Evolutionary conservation across 2,113 vertebrate species (phyloP).

Genomic region (Monarcha castaneiventris): DNA sequence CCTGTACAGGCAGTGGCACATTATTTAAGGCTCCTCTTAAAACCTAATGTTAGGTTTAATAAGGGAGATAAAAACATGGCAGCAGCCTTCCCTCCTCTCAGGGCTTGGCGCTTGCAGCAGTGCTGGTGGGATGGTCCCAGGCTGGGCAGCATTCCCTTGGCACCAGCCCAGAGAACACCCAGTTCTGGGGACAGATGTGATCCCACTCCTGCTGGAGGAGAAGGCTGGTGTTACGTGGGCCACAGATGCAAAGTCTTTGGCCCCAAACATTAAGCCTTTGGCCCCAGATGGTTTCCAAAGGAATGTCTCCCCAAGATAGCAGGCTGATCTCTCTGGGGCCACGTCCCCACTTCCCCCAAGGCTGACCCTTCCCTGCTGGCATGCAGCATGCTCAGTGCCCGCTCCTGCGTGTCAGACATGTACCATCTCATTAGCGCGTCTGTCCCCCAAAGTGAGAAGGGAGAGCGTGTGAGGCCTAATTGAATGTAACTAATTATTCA

Average conservation of each 20-base stretch:
- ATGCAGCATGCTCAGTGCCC: background rate
- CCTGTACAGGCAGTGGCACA: background rate
- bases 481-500: slow-evolving; percentile 82
- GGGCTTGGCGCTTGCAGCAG: accelerated
- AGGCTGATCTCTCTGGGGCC: background rate
- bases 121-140: background rate
- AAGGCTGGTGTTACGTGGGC: too few relatives aligned
- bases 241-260: background rate
- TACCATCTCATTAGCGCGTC: slow-evolving; percentile 56
- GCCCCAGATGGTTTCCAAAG: background rate
- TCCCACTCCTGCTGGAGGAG: accelerated
- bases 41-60: slow-evolving; percentile 55
- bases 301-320: too few relatives aligned
- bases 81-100: background rate
- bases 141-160: background rate
- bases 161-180: background rate
- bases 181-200: background rate
- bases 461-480: slow-evolving; percentile 61
- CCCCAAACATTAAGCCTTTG: background rate
- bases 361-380: background rate
- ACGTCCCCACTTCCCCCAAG: accelerated
- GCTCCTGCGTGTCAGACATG: background rate
- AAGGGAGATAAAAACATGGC: slow-evolving; percentile 26
- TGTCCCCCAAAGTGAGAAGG: slow-evolving; percentile 70
- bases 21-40: slow-evolving; percentile 54